Evolutionary conservation across 2,888 invertebrate genomes (phyloP).

Genomic region (Diarsia mendica): DNA sequence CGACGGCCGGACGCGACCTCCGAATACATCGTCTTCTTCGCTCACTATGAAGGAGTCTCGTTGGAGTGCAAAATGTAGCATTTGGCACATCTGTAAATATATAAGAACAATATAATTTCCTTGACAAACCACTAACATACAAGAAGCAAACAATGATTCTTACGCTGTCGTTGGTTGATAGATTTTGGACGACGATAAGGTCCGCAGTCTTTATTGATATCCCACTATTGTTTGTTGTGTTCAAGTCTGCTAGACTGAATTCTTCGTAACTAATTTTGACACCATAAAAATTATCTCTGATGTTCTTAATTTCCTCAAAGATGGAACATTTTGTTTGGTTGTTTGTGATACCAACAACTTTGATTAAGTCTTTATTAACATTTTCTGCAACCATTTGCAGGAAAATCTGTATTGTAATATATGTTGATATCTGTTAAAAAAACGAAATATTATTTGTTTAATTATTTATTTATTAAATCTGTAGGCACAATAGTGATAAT

Average conservation of each 20-base stretch:
- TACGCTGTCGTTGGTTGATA: constrained; percentile 54
- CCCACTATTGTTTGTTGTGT: constrained; percentile 10
- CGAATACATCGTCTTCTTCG: constrained; percentile 49
- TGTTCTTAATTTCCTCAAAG: constrained; percentile 31
- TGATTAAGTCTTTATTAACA: constrained; percentile 52
- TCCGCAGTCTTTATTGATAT: constrained; percentile 53
- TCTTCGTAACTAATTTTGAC: constrained; percentile 13
- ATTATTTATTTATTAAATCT: too few species aligned
- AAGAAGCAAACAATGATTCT: constrained; percentile 8
- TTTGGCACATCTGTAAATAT: constrained; percentile 43
- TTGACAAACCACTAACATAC: background rate
- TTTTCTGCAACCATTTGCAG: constrained; percentile 72
- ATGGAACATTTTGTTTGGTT: constrained; percentile 32
- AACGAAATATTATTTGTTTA: too few species aligned
- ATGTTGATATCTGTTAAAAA: constrained; percentile 56
- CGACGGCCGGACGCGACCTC: constrained; percentile 30
- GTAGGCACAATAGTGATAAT: too few species aligned
- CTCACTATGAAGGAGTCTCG: constrained; percentile 52
- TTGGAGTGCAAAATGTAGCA: constrained; percentile 45
- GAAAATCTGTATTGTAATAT: constrained; percentile 53
- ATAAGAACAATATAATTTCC: background rate
- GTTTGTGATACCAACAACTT: constrained; percentile 10
- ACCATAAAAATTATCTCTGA: too few species aligned
- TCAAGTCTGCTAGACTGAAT: constrained; percentile 18
- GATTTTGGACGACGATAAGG: constrained; percentile 57